These are phyloP conservation scores for Diuraphis noxia DNA, from an alignment of 1,140 invertebrate species.

Conservation along the genomic window DNA sequence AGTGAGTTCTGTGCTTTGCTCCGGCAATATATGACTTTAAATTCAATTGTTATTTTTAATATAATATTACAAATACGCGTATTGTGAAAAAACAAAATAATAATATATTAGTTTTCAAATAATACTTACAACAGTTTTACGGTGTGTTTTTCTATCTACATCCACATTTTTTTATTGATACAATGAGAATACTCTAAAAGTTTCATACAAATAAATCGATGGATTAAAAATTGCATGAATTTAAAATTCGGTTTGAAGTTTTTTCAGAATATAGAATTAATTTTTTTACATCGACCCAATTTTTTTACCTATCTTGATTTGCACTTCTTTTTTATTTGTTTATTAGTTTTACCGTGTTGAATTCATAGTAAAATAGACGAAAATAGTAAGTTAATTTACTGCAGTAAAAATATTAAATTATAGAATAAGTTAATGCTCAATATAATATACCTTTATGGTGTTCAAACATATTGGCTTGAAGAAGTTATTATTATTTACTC, in stretches of 20 bases:
- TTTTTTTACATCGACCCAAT: not conserved
- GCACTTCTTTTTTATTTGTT: not conserved
- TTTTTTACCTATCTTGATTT: not conserved
- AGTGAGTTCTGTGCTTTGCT: too few relatives aligned
- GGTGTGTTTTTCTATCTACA: not conserved
- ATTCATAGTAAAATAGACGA: not conserved
- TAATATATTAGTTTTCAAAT: not conserved
- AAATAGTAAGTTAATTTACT: not conserved
- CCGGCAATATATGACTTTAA: too few relatives aligned
- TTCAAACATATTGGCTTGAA: not conserved
- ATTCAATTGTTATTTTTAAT: too few relatives aligned
- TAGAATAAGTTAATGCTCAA: not conserved
- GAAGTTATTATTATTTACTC: not conserved
- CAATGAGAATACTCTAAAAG: not conserved
- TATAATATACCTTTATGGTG: not conserved
- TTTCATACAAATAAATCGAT: not conserved
- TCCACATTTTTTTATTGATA: not conserved
- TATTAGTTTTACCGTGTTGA: not conserved
- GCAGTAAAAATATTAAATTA: not conserved
- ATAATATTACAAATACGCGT: too few relatives aligned
- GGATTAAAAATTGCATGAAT: not conserved
- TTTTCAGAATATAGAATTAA: not conserved
- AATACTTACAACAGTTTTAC: not conserved
- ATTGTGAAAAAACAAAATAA: not conserved
- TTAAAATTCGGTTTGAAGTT: too few relatives aligned